Evolutionary conservation across 2,888 invertebrate species (phyloP), one percentile per base, ranked within the genome.

Genomic region (Acronicta leporina): DNA sequence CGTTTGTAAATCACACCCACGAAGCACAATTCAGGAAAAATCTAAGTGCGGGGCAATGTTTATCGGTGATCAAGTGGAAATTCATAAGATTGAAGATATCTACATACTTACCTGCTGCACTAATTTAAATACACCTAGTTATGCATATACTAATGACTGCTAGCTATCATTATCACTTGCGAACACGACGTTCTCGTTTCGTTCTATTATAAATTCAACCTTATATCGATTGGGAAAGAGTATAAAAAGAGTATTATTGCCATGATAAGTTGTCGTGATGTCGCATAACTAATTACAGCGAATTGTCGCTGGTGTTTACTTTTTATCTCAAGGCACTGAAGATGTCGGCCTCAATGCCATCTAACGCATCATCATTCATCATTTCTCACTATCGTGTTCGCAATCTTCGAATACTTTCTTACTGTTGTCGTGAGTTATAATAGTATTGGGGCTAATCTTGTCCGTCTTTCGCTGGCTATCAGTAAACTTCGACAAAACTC

Each of bases 121-220:
- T 52, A 46, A 54, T 66, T 50, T 43, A 15, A 52, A 53, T 63
- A 42, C 16, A 35, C 14, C n/a, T 50, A 57, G 38, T 41, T 59
- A 51, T 13, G 48, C 30, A 35, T 38, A 33, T 35, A 69, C 30
- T 56, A 63, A 63, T 53, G 53, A 41, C 49, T 42, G 25, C 38
- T 33, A 41, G 25, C 67, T 56, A 53, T 51, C 52, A 72, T 65
- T 56, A 71, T 56, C 53, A 47, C 49, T 27, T 46, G 44, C 42
- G 52, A 38, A 57, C 71, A 54, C 68, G 58, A 44, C 55, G 60
- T 43, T 48, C 51, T 40, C 14, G 7, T 5, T n/a, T 15, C 13
- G 1, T 13, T 0, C 40, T 35, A 53, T 14, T n/a, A 8, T 10
- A 69, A 50, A 38, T 15, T 33, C n/a, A 16, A 38, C 52, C 44